These are phyloP conservation scores for Pelvicachromis taeniatus DNA, from an alignment of 2,113 vertebrate genomes.

Conservation along the genomic window DNA sequence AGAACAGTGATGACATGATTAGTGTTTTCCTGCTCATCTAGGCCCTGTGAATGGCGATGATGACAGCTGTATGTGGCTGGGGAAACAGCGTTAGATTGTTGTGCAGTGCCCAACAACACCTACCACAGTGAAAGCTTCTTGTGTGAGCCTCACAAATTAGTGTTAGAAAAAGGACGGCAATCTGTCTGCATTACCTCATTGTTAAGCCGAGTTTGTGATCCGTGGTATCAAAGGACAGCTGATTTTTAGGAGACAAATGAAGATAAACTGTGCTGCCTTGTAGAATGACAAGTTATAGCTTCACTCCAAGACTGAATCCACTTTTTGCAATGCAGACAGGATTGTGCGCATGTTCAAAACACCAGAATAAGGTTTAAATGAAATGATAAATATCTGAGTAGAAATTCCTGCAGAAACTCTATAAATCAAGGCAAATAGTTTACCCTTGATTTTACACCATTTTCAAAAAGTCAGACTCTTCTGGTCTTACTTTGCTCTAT, in stretches of 20 bases:
- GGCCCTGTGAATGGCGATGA: slow-evolving; percentile 38
- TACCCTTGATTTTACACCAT: neutral
- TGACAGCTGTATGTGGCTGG: slow-evolving; percentile 49
- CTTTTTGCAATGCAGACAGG: neutral
- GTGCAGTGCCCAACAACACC: slow-evolving; percentile 30
- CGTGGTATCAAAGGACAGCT: neutral
- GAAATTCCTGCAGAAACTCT: neutral
- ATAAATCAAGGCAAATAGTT: neutral
- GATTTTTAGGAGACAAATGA: neutral
- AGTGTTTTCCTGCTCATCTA: slow-evolving; percentile 54
- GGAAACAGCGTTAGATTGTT: slow-evolving; percentile 28
- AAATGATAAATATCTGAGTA: neutral
- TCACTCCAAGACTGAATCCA: accelerated
- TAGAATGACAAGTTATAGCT: neutral
- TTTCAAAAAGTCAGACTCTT: neutral
- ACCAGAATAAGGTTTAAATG: neutral
- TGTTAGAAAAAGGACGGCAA: neutral
- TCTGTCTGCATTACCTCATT: slow-evolving; percentile 4
- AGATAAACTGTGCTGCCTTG: slow-evolving; percentile 3
- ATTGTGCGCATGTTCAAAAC: neutral
- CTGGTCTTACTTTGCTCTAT: neutral
- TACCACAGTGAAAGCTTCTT: slow-evolving; percentile 17
- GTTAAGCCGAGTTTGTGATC: neutral
- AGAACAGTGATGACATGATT: slow-evolving; percentile 60
- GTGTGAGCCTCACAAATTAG: neutral